Evolutionary conservation across 2,888 invertebrate genomes (phyloP).

Genomic region (Antitype chi): DNA sequence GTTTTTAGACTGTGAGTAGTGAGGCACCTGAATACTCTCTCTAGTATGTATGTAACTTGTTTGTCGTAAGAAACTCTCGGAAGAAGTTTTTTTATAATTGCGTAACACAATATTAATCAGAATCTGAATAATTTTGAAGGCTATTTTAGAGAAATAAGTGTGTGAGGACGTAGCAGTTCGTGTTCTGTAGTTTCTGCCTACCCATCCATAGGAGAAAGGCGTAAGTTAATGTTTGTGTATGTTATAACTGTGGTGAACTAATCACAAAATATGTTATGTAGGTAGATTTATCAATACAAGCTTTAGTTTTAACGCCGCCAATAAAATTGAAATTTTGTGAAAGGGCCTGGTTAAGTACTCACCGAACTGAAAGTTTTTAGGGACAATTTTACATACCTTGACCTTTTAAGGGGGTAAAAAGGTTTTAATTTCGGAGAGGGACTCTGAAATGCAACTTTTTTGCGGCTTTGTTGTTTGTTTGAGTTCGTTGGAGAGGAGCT

Average conservation of each 20-base stretch:
- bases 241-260: neutral
- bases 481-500: constrained; percentile 34
- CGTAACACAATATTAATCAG: no score
- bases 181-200: no score
- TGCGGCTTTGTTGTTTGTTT: constrained; percentile 48
- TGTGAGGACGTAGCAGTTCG: no score
- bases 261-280: neutral
- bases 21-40: no score
- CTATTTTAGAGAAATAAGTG: no score
- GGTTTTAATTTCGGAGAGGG: constrained; percentile 27
- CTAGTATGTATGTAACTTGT: no score
- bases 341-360: neutral
- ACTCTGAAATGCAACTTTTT: constrained; percentile 48
- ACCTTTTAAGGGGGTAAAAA: constrained; percentile 43
- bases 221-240: no score
- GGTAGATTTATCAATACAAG: neutral
- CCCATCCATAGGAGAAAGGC: no score
- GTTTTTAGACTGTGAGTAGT: no score
- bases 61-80: no score
- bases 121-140: no score
- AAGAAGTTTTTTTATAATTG: no score
- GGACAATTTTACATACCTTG: constrained; percentile 24
- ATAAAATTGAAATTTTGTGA: neutral
- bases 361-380: constrained; percentile 30
- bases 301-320: neutral